phyloP scores from a whole-genome alignment of 2,113 vertebrate genomes.

The Choloepus hoffmanni region DNA sequence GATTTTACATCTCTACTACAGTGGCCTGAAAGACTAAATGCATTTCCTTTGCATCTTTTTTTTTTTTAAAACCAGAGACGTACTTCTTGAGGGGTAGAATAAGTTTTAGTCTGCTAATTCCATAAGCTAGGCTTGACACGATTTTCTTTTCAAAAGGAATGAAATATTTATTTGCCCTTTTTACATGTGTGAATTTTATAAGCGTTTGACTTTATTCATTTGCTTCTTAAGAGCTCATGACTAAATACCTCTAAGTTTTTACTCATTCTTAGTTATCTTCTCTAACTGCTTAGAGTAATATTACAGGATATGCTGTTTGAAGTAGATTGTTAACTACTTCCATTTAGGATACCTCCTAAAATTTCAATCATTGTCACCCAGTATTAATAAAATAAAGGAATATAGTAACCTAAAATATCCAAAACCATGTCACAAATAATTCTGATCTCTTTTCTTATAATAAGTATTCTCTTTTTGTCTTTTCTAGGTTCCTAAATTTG shows the following conservation, averaged over 20 bases:
- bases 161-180: not conserved
- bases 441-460: not conserved
- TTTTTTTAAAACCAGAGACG: not conserved
- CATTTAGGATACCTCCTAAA: too few relatives aligned
- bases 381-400: not conserved
- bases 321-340: too few relatives aligned
- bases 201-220: too few relatives aligned
- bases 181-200: not conserved
- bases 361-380: too few relatives aligned
- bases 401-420: not conserved
- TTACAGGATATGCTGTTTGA: too few relatives aligned
- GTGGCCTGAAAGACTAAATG: not conserved
- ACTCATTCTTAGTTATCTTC: too few relatives aligned
- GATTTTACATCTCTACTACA: not conserved
- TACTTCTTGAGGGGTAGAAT: not conserved
- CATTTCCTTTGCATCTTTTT: not conserved
- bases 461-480: not conserved
- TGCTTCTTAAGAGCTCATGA: too few relatives aligned
- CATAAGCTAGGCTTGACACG: not conserved
- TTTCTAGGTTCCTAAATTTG: too few relatives aligned
- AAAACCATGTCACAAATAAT: not conserved
- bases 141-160: not conserved
- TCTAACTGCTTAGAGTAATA: too few relatives aligned
- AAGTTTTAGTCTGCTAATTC: not conserved
- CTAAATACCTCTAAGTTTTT: too few relatives aligned